Evolutionary conservation across 2,888 invertebrate species (phyloP), one percentile per base, ranked within the genome.

Genomic region (Frankliniella intonsa): DNA sequence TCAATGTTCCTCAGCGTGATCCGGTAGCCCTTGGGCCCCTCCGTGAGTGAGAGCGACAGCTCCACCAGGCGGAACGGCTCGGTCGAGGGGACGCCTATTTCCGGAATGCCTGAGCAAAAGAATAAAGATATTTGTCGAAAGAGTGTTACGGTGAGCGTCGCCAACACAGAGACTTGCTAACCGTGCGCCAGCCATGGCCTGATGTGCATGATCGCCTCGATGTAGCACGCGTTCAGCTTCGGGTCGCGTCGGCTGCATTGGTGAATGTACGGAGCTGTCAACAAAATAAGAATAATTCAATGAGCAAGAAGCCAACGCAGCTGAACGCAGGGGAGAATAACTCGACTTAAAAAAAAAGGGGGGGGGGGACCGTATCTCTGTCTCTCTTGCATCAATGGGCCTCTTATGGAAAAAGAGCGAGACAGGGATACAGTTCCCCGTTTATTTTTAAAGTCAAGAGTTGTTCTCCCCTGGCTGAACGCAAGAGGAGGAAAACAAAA

Each of bases 191-290:
- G 85, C 83, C 88, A 89, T 3, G 89, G 89, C 84, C 87, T 86
- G 38, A 89, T 85, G 84, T 89, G 89, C 83, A 89, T 88, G 19
- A 90, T 86, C 38, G 89, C 86, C 81, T 86, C 85, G 80, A 88
- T 87, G 83, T 89, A 85, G 84, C 89, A 89, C 17, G 89, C 87
- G 27, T 90, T 88, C 50, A 93, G 84, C 62, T 91, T 87, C 0
- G 92, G 92, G 86, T 93, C 92, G 83, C 90, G 89, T 85, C 90
- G 90, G 82, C 89, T 90, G 85, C 93, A 93, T 87, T 92, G 93
- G 85, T 92, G 92, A 80, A 93, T 90, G 86, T 93, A 93, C 83
- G 90, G 90, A 50, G 91, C 91, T 92, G 87, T 38, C 38, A 38
- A 38, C 38, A 38, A 38, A 38, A 38, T 38, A 38, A 38, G 38